Conservation (phyloP, 1,140 invertebrate species). For the Euglossa dilemma region DNA sequence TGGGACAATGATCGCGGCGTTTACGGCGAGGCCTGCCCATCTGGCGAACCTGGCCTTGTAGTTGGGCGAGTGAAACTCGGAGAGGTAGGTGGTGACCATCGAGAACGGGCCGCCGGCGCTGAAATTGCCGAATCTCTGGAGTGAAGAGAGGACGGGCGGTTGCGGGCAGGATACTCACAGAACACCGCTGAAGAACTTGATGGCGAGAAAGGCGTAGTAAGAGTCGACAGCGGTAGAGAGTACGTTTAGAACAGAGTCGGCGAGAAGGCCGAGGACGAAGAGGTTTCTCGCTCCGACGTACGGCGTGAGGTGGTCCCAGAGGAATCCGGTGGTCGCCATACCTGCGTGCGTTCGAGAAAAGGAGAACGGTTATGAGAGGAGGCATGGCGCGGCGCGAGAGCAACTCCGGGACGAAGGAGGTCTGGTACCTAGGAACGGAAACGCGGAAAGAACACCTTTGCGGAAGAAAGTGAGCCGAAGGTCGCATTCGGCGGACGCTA, state of each 20-base stretch:
- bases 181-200: slow-evolving; percentile 84
- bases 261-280: slow-evolving; percentile 82
- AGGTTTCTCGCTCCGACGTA: slow-evolving; percentile 80
- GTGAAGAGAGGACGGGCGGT: not conserved
- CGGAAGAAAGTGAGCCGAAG: slow-evolving; percentile 75
- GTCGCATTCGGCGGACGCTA: slow-evolving; percentile 78
- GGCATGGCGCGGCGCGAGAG: no score
- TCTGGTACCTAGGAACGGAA: slow-evolving; percentile 75
- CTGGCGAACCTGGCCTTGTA: slow-evolving; percentile 71
- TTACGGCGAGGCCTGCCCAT: slow-evolving; percentile 74
- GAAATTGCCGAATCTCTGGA: slow-evolving; percentile 36
- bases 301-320: slow-evolving; percentile 84
- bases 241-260: slow-evolving; percentile 83
- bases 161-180: slow-evolving; percentile 80
- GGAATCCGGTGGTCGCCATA: slow-evolving; percentile 83
- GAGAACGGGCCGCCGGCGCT: slow-evolving; percentile 78
- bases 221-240: slow-evolving; percentile 81
- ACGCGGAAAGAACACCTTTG: slow-evolving; percentile 74
- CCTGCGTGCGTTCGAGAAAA: slow-evolving; percentile 71
- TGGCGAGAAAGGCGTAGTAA: slow-evolving; percentile 82
- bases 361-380: not conserved
- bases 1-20: slow-evolving; percentile 73
- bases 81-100: slow-evolving; percentile 75
- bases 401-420: no score
- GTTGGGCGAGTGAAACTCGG: slow-evolving; percentile 76